Evolutionary conservation across 2,888 invertebrate species (phyloP).

Genomic region (Andricus curvator): DNA sequence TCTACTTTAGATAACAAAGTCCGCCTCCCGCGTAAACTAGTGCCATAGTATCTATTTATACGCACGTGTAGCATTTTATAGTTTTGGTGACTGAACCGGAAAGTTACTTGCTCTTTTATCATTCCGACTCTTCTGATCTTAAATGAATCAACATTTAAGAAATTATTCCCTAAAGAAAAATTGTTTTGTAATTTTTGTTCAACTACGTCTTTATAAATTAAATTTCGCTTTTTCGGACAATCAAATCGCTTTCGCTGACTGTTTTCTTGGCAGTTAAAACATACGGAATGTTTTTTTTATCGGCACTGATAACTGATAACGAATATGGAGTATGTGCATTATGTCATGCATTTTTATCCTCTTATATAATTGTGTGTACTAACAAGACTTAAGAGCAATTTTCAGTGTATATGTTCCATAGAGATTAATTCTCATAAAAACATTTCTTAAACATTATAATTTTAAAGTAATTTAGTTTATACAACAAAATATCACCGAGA

Average conservation of each 20-base stretch:
- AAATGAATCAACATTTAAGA: not conserved
- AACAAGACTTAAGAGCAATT: not conserved
- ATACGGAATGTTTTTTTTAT: not conserved
- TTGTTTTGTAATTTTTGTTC: not conserved
- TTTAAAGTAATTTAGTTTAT: not conserved
- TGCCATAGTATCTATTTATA: not conserved
- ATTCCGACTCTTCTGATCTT: not conserved
- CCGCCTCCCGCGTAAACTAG: not conserved
- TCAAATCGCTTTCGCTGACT: too few relatives aligned
- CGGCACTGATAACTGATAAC: not conserved
- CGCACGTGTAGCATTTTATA: not conserved
- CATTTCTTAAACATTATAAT: too few relatives aligned
- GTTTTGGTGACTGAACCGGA: not conserved
- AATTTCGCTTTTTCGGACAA: not conserved
- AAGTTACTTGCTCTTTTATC: slow-evolving; percentile 2
- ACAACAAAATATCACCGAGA: too few relatives aligned
- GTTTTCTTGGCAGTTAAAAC: not conserved
- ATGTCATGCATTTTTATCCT: not conserved
- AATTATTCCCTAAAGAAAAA: not conserved
- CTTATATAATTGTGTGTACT: not conserved
- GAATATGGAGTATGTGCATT: not conserved
- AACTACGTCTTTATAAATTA: not conserved
- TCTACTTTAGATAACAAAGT: not conserved
- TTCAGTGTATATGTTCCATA: not conserved
- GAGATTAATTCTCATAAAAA: not conserved